Percentiles rank a stretch among this genome's conserved stretches.
Evolutionary conservation across 2,888 invertebrate genomes (phyloP).

Genomic region (Philopedon plagiatum): DNA sequence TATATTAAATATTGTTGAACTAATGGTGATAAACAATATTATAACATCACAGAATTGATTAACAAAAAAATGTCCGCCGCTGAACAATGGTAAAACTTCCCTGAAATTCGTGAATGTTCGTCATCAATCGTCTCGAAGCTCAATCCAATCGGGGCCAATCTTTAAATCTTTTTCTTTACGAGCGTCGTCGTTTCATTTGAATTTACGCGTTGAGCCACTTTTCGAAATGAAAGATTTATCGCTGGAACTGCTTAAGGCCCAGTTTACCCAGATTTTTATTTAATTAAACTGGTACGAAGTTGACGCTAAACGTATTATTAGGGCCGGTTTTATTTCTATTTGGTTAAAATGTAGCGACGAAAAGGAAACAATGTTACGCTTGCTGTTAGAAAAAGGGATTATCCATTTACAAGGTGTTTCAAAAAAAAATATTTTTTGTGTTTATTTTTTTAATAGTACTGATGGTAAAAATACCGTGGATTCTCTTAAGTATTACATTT

Average conservation of each 20-base stretch:
- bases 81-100: background rate
- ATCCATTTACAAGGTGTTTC: too few species aligned
- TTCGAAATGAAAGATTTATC: constrained; percentile 43
- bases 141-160: constrained; percentile 25
- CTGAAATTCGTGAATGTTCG: constrained; percentile 16
- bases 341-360: too few species aligned
- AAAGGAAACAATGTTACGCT: too few species aligned
- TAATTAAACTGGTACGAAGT: constrained; percentile 15
- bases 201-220: constrained; percentile 40
- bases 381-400: too few species aligned
- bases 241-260: background rate
- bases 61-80: background rate
- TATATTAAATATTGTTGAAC: too few species aligned
- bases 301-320: background rate
- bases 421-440: too few species aligned
- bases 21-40: too few species aligned
- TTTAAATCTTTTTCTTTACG: constrained; percentile 31
- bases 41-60: too few species aligned
- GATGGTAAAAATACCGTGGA: too few species aligned
- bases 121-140: constrained; percentile 1
- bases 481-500: too few species aligned
- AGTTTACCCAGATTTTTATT: constrained; percentile 21
- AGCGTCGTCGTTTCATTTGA: constrained; percentile 30
- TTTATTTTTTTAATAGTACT: too few species aligned
- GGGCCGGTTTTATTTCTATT: background rate